Evolutionary conservation across 2,113 vertebrate genomes (phyloP), one percentile per base, ranked within the genome.

Genomic region (Diadophis punctatus): DNA sequence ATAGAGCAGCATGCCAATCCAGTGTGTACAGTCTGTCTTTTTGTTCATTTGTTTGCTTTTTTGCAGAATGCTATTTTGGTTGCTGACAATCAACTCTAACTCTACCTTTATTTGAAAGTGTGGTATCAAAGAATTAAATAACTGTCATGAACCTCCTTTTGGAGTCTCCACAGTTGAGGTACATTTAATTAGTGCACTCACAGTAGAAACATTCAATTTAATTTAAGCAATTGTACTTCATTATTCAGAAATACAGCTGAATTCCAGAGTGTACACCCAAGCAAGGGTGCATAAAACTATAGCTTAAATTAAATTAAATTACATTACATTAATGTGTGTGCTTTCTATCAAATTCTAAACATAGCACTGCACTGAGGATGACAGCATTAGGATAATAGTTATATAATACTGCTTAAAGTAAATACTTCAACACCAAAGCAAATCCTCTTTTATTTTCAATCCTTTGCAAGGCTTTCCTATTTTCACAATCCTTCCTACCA

Each of bases 401-500:
- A 92, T 52, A 53, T 85, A 92, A 92, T 30, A 85, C 14, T 58
- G 23, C 9, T 84, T 63, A 4, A 48, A 80, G 48, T 84, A 89
- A 80, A 51, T 39, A 53, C 68, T 52, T 85, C 87, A 91, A 86
- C 56, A 52, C 48, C 90, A 91, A 51, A 60, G 27, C 87, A 93
- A 93, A 91, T 89, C 86, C 87, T 89, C 86, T 89, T 25, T 48
- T 85, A 51, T 88, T 88, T 91, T n/a, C 87, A 60, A 89, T 68
- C 88, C 18, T 39, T 53, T 89, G 90, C 85, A 91, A 88, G 14
- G 52, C 51, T 58, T 85, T 53, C 48, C 52, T 93, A 25, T 74
- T 85, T 91, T 91, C 86, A 91, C 93, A 91, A 91, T 84, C 68
- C 87, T 86, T 63, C 74, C 53, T 58, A 34, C 86, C 43, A 91